Conservation (phyloP, 2,113 vertebrate genomes). For the Cranoglanis bouderius region DNA sequence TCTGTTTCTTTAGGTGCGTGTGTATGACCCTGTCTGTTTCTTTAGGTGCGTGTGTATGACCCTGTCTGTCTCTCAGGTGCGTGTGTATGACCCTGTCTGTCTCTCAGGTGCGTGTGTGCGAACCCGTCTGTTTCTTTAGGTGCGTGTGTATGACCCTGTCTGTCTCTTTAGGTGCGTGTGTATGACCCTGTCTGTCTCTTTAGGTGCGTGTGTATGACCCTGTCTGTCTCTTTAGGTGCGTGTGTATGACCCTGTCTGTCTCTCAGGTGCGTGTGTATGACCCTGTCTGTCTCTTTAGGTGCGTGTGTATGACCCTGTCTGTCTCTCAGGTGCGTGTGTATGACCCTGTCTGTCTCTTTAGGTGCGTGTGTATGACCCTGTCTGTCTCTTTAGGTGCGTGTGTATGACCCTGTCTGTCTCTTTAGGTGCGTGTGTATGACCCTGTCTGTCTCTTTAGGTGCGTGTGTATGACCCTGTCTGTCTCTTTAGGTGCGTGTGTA, state of each 20-base stretch:
- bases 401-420: constrained; percentile 16
- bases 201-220: neutral
- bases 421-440: constrained; percentile 59
- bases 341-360: constrained; percentile 74
- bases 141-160: neutral
- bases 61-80: constrained; percentile 53
- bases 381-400: constrained; percentile 6
- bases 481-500: neutral
- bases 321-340: constrained; percentile 1
- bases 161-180: neutral
- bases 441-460: constrained; percentile 55
- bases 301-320: constrained; percentile 65
- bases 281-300: constrained; percentile 56
- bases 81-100: neutral
- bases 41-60: constrained; percentile 59
- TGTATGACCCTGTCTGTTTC: constrained; percentile 67
- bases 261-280: constrained; percentile 59
- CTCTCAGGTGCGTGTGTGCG: neutral
- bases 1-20: neutral
- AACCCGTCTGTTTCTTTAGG: neutral
- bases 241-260: constrained; percentile 65
- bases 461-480: constrained; percentile 65
- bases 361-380: constrained; percentile 67
- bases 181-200: neutral
- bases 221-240: neutral